Percentiles rank a stretch among this genome's conserved stretches.
phyloP scores from a whole-genome alignment of 2,113 vertebrate genomes.

The Sialia sialis region DNA sequence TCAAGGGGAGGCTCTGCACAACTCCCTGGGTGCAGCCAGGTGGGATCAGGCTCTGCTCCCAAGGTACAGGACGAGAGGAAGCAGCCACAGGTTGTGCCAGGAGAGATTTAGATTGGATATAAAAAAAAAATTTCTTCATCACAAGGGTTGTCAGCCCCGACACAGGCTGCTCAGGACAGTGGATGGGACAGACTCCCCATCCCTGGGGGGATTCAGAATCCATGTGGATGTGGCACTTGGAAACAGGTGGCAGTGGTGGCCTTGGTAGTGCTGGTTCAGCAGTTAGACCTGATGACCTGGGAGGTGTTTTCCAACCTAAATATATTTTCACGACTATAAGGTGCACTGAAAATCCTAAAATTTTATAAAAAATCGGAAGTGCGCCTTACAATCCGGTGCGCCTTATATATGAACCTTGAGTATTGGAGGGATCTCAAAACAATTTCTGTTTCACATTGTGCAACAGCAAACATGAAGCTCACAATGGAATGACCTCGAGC shows the following conservation, averaged over 20 bases:
- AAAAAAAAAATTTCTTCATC: background rate
- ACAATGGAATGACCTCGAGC: too few relatives aligned
- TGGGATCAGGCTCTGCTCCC: background rate
- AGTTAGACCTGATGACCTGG: rapidly evolving
- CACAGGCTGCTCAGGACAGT: background rate
- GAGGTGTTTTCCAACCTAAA: background rate
- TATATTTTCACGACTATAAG: too few relatives aligned
- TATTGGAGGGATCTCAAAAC: too few relatives aligned
- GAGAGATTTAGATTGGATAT: background rate
- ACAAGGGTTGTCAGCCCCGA: rapidly evolving
- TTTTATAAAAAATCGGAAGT: too few relatives aligned
- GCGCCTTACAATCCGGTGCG: too few relatives aligned
- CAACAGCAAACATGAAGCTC: too few relatives aligned
- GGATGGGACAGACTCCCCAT: too few relatives aligned
- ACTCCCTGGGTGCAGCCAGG: rapidly evolving
- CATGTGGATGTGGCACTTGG: background rate
- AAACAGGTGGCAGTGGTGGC: background rate
- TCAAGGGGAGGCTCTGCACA: background rate
- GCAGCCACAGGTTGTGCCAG: background rate
- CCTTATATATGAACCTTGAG: too few relatives aligned
- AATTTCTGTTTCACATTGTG: too few relatives aligned
- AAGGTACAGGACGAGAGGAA: background rate
- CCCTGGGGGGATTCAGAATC: background rate
- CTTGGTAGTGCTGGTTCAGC: background rate
- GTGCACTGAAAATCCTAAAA: too few relatives aligned